Evolutionary conservation across 2,888 invertebrate species (phyloP).

Genomic region (Platerodrilus igneus): DNA sequence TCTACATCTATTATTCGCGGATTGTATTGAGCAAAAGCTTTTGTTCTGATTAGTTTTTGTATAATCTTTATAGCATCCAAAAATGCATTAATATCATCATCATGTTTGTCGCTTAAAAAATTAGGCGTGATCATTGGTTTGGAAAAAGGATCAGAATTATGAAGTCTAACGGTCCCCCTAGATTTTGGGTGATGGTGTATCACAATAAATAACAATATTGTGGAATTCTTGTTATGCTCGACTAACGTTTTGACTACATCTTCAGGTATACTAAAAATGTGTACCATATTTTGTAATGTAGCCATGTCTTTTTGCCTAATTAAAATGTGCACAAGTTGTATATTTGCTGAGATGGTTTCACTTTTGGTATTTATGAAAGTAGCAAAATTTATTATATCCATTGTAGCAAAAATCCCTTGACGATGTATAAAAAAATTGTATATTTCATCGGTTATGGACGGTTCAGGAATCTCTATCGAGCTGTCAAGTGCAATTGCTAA

Average conservation of each 20-base stretch:
- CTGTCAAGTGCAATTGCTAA: constrained; percentile 8
- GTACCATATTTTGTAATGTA: constrained; percentile 4
- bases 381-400: constrained; percentile 47
- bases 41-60: constrained; percentile 44
- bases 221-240: constrained; percentile 1
- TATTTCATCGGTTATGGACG: constrained; percentile 30
- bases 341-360: constrained; percentile 53
- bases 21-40: constrained; percentile 42
- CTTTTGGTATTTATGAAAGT: constrained; percentile 48
- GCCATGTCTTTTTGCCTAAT: constrained; percentile 41
- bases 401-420: constrained; percentile 49
- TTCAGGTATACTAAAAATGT: constrained; percentile 2
- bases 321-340: constrained; percentile 52
- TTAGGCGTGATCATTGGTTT: constrained; percentile 59
- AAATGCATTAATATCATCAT: constrained; percentile 48
- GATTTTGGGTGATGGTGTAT: constrained; percentile 51
- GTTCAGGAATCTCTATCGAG: neutral
- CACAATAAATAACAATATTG: constrained; percentile 24
- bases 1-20: constrained; percentile 53
- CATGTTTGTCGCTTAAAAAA: constrained; percentile 56
- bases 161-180: constrained; percentile 52
- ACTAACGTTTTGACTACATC: neutral
- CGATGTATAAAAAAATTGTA: constrained; percentile 50
- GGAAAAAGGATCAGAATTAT: constrained; percentile 53
- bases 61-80: constrained; percentile 50